Conservation (phyloP, 2,797 vertebrate genomes). For the Nannoperca obscura region DNA sequence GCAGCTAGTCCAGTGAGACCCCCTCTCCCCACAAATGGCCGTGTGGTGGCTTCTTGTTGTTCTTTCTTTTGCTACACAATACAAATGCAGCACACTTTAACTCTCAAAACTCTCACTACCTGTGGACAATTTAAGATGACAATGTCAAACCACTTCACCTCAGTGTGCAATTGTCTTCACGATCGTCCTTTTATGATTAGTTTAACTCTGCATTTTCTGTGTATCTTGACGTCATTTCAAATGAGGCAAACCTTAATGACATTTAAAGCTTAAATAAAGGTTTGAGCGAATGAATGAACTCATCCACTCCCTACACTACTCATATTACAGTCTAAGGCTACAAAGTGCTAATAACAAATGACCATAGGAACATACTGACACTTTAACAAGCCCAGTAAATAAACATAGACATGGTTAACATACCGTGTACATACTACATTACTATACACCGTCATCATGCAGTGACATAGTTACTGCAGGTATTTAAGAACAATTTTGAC, state of each 20-base stretch:
- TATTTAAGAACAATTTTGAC: constrained; percentile 1
- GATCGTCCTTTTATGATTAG: no score
- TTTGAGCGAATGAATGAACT: no score
- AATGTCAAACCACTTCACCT: no score
- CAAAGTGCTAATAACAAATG: not conserved
- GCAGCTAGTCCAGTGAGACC: not conserved
- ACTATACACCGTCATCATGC: not conserved
- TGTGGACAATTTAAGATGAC: no score
- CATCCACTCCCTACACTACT: no score
- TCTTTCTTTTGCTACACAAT: not conserved
- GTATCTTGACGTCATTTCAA: no score
- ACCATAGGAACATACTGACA: not conserved
- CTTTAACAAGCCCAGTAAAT: not conserved
- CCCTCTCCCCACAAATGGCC: not conserved
- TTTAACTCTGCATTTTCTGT: no score
- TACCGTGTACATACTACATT: not conserved
- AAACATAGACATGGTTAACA: not conserved
- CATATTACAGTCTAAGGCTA: not conserved
- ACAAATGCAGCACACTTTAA: not conserved
- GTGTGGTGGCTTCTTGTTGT: not conserved
- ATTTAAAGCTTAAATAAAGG: no score
- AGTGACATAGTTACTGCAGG: not conserved
- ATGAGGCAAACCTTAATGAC: no score
- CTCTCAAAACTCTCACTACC: not conserved
- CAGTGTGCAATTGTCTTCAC: no score